Conservation (phyloP, 2,888 invertebrate species). For the Aspidiotus destructor region DNA sequence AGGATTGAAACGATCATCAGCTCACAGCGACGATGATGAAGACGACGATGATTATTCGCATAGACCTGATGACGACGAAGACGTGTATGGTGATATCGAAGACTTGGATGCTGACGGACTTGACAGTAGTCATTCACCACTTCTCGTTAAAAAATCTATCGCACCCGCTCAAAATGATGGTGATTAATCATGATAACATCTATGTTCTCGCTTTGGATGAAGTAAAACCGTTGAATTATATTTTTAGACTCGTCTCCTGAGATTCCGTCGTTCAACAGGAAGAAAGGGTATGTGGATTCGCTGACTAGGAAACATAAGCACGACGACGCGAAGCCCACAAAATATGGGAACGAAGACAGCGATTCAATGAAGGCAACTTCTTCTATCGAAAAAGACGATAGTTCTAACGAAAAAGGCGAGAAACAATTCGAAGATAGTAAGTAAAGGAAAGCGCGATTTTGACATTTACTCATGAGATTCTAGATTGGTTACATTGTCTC, state of each 20-base stretch:
- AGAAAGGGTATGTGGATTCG: conserved; percentile 25
- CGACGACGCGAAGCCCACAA: conserved; percentile 9
- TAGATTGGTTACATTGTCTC: too few species aligned
- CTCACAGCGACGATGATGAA: conserved; percentile 34
- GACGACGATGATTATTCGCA: conserved; percentile 29
- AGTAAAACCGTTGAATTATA: neutral
- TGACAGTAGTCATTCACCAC: conserved; percentile 35
- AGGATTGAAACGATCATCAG: conserved; percentile 39
- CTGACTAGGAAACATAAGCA: conserved; percentile 24
- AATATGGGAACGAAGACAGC: conserved; percentile 5
- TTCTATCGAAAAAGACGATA: conserved; percentile 1
- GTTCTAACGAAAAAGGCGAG: conserved; percentile 1
- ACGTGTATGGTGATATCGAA: conserved; percentile 32
- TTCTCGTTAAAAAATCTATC: conserved; percentile 30
- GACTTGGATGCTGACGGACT: conserved; percentile 26
- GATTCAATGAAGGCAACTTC: neutral
- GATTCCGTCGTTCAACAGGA: conserved; percentile 20
- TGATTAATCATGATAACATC: neutral
- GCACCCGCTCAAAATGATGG: conserved; percentile 12
- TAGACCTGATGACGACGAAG: conserved; percentile 37
- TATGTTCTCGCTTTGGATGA: too few species aligned
- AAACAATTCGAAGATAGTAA: conserved; percentile 15
- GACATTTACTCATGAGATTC: too few species aligned
- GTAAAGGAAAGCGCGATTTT: neutral
- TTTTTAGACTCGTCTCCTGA: conserved; percentile 14